Conservation (phyloP, 2,113 vertebrate genomes). For the Dasyprocta punctata region DNA sequence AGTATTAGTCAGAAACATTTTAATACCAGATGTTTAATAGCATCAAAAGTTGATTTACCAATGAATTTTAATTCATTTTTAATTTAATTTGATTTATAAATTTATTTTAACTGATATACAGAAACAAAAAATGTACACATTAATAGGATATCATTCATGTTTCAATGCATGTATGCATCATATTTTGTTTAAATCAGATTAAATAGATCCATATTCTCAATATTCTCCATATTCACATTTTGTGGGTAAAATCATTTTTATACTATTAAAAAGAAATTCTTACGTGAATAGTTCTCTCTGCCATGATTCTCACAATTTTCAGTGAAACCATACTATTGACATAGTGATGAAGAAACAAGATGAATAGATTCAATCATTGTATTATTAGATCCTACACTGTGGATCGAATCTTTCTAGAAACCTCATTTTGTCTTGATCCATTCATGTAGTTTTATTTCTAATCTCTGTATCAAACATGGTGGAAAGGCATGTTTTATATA, state of each 20-base stretch:
- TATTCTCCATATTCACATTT: neutral
- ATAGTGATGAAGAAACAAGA: neutral
- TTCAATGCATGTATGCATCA: neutral
- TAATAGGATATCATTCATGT: neutral
- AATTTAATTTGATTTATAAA: neutral
- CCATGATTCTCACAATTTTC: no score
- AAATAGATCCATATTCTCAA: neutral
- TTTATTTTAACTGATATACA: neutral
- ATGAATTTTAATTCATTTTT: neutral
- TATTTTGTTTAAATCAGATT: neutral
- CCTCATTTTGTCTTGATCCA: neutral
- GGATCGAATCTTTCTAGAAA: neutral
- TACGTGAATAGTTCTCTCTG: neutral
- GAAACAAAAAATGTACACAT: neutral
- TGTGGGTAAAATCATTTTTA: neutral
- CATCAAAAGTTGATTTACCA: neutral
- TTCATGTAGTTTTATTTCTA: neutral
- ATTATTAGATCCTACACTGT: neutral
- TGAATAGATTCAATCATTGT: neutral
- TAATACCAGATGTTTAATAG: neutral
- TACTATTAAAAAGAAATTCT: neutral
- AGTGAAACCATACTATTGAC: no score
- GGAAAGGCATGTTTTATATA: neutral
- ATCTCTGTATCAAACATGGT: neutral
- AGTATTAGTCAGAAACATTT: neutral